Evolutionary conservation across 2,797 vertebrate species (phyloP).

Genomic region (Rachycentron canadum): DNA sequence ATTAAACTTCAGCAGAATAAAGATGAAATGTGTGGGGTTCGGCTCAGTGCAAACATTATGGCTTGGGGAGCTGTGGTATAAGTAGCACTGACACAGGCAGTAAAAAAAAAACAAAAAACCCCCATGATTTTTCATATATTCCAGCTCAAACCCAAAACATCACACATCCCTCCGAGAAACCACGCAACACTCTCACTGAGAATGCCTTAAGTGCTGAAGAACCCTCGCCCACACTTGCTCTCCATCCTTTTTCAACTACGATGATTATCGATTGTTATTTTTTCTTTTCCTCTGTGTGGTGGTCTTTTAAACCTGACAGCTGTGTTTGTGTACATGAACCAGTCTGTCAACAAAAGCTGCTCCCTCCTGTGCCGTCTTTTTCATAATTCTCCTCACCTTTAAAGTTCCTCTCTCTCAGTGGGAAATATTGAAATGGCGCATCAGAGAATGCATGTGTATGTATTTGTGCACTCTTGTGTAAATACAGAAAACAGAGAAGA

Average conservation of each 20-base stretch:
- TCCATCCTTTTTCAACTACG: constrained; percentile 39
- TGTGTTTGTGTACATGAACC: constrained; percentile 48
- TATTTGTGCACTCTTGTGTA: constrained; percentile 67
- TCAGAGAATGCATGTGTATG: constrained; percentile 44
- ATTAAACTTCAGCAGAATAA: constrained; percentile 35
- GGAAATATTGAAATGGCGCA: constrained; percentile 41
- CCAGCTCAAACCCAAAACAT: constrained; percentile 34
- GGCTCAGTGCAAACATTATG: constrained; percentile 77
- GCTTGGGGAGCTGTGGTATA: constrained; percentile 60
- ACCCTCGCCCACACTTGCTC: constrained; percentile 14
- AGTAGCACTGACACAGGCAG: constrained; percentile 63
- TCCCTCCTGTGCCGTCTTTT: constrained; percentile 39
- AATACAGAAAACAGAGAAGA: constrained; percentile 65
- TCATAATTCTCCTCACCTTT: constrained; percentile 30
- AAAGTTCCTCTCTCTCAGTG: constrained; percentile 45
- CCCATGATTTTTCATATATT: constrained; percentile 56
- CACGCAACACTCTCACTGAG: constrained; percentile 53
- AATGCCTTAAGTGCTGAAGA: constrained; percentile 49
- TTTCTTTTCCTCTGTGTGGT: constrained; percentile 36
- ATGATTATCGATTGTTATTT: constrained; percentile 54
- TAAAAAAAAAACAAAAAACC: constrained; percentile 58
- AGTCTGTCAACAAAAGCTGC: constrained; percentile 50
- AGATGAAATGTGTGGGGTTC: constrained; percentile 55
- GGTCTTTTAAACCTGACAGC: constrained; percentile 64
- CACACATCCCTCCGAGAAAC: constrained; percentile 39